Evolutionary conservation across 2,797 vertebrate genomes (phyloP), one percentile per base, ranked within the genome.

Genomic region (Aphelocoma californica): DNA sequence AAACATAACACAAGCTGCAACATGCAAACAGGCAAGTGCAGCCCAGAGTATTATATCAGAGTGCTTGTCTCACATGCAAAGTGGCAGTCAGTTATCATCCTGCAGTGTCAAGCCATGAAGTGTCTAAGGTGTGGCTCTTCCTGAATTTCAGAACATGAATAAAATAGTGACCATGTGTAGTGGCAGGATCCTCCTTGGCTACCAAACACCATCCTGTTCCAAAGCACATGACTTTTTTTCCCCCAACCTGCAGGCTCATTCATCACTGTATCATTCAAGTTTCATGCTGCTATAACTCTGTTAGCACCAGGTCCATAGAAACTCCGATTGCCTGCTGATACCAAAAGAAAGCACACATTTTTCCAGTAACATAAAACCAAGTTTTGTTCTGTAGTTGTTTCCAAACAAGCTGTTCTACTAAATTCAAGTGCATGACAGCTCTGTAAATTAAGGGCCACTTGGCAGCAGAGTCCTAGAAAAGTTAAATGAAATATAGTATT

Each of bases 251-350:
- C 81, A 78, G 26, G 74, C 24, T 95, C 86, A 88, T 94, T 94
- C 81, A 69, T 82, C 86, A 74, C 79, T 0, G 0, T 53, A 90
- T 81, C 67, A 80, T 86, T 86, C 2, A 0, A 62, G 64, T 88
- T 93, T 95, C 81, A 71, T 80, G 64, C 61, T 82, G 81, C 71
- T 96, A 80, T 89, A 95, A 95, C 64, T 95, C 93, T 93, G 75
- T 89, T 94, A 96, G 82, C 93, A 85, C 86, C 50, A 65, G 24
- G 57, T n/a, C 71, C 64, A 78, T 40, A 92, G 90, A 93, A 96
- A 93, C 74, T 86, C 51, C 2, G 38, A 88, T 88, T 6, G 1
- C 86, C 86, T 80, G 88, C 64, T 82, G 90, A 95, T 84, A 88
- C 42, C 32, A 1, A 90, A 83, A 88, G 67, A 94, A 91, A 95